Evolutionary conservation across 2,797 vertebrate genomes (phyloP), one percentile per base, ranked within the genome.

Genomic region (Atherinosoma microstoma): DNA sequence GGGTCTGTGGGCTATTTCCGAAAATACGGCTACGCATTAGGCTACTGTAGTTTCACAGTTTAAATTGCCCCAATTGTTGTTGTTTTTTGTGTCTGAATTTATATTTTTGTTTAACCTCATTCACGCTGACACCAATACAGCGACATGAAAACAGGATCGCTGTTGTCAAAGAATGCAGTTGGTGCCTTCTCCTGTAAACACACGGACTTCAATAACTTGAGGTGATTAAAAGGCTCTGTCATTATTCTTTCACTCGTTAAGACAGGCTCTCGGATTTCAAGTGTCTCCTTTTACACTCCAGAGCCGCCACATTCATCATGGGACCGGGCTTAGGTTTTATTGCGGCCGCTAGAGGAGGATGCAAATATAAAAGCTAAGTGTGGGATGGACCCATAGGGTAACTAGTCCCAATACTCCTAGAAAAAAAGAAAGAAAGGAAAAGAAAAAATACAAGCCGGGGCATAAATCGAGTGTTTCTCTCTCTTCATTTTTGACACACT

Each of bases 251-350:
- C 88, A 90, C 87, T 94, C 79, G 93, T 94, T 94, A 92, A 87
- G 85, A 80, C 83, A 60, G 84, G 93, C 93, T 96, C 96, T 99
- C 97, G 92, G 93, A 97, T 99, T 98, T 99, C 97, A 98, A 98
- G 96, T 97, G 97, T 97, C 96, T 99, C 97, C 96, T 95, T 96
- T 97, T 97, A 97, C 97, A 96, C 96, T 94, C 95, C 94, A 88
- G 95, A 94, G 94, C 95, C 95, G 94, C 95, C 96, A 95, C 96
- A 97, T 96, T 96, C 95, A 96, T 96, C 97, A 96, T 95, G 95
- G 94, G 94, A 96, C 96, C 91, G 94, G 56, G 88, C 83, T 95
- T 94, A 95, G 95, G 95, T 95, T 96, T 95, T 92, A 90, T 74
- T 97, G 95, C 96, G 94, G 93, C 96, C 96, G 95, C 96, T 96